Conservation (phyloP, 2,797 vertebrate genomes). For the Bufotes viridis region DNA sequence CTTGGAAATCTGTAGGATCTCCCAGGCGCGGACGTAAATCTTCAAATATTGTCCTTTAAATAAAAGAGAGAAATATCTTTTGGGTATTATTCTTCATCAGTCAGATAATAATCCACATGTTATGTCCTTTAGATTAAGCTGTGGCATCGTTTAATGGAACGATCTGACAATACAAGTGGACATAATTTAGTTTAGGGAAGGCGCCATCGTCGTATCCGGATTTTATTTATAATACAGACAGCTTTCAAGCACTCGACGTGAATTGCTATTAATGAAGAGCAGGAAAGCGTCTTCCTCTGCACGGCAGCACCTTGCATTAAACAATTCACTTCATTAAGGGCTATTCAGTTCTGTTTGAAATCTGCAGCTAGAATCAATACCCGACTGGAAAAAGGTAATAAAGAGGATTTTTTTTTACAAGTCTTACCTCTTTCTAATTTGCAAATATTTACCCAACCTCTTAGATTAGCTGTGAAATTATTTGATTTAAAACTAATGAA, state of each 20-base stretch:
- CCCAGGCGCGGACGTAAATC: slow-evolving; percentile 64
- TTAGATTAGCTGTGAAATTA: slow-evolving; percentile 38
- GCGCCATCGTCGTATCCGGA: slow-evolving; percentile 63
- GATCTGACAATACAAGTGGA: slow-evolving; percentile 71
- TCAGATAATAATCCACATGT: slow-evolving; percentile 65
- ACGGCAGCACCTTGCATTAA: slow-evolving; percentile 55
- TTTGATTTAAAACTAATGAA: slow-evolving; percentile 50
- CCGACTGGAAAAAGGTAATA: slow-evolving; percentile 44
- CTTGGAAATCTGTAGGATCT: not conserved
- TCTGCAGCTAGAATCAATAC: slow-evolving; percentile 57
- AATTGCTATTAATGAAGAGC: slow-evolving; percentile 59
- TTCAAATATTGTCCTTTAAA: slow-evolving; percentile 64
- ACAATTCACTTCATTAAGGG: slow-evolving; percentile 60
- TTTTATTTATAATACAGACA: slow-evolving; percentile 63
- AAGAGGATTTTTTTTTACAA: slow-evolving; percentile 39
- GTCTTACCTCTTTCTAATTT: slow-evolving; percentile 40
- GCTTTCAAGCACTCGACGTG: slow-evolving; percentile 56
- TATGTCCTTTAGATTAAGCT: slow-evolving; percentile 71
- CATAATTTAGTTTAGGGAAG: slow-evolving; percentile 71
- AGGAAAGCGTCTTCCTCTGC: slow-evolving; percentile 33
- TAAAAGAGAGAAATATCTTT: slow-evolving; percentile 64
- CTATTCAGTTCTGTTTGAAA: slow-evolving; percentile 57
- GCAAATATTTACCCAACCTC: slow-evolving; percentile 56
- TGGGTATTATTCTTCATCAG: slow-evolving; percentile 51
- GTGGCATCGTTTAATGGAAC: slow-evolving; percentile 69